Evolutionary conservation across 2,888 invertebrate genomes (phyloP).

Genomic region (Helobdella robusta): DNA sequence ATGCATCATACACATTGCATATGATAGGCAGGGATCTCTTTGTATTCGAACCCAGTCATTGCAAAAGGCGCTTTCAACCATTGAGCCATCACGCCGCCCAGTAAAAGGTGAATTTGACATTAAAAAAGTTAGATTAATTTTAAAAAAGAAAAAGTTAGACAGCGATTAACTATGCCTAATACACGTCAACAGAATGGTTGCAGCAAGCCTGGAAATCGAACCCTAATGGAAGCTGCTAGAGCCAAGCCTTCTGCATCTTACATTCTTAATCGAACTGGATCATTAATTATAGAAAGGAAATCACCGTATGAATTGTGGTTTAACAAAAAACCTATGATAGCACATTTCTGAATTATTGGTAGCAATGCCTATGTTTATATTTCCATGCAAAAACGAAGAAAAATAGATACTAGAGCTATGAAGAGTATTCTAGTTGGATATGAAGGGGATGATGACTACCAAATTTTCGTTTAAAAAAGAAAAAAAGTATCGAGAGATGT

Average conservation of each 20-base stretch:
- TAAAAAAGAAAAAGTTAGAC: background rate
- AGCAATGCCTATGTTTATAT: background rate
- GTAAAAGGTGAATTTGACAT: constrained; percentile 3
- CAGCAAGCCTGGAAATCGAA: constrained; percentile 1
- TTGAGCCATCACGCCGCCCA: too few relatives aligned
- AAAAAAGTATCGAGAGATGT: background rate
- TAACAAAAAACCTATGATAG: background rate
- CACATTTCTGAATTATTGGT: background rate
- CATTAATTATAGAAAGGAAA: background rate
- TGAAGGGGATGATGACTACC: constrained; percentile 5
- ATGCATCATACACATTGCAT: too few relatives aligned
- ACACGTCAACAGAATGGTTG: constrained; percentile 4
- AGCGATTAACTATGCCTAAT: background rate
- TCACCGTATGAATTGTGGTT: background rate
- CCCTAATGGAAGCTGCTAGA: background rate
- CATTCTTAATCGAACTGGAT: background rate
- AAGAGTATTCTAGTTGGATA: constrained; percentile 1
- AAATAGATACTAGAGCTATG: background rate
- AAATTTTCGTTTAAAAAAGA: background rate
- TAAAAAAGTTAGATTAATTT: background rate
- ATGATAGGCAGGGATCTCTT: too few relatives aligned
- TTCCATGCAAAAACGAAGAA: background rate
- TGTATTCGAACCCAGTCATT: too few relatives aligned
- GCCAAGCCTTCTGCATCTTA: background rate
- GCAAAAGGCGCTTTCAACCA: too few relatives aligned